Evolutionary conservation across 1,140 invertebrate species (phyloP), one percentile per base, ranked within the genome.

Genomic region (Archegozetes longisetosus): DNA sequence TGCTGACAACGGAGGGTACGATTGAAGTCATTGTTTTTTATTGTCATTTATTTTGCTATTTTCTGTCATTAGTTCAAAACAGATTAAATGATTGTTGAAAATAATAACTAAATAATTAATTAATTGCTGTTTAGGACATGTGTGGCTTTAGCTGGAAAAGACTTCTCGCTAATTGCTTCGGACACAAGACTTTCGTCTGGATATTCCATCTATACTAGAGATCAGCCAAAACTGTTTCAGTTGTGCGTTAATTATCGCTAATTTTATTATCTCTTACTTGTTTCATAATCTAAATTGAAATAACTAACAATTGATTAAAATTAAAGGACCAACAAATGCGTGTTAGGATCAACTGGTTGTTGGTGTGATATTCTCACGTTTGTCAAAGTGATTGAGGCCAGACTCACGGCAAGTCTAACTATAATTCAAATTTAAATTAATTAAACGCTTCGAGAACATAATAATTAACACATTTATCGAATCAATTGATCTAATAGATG

Each of bases 281-380:
- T 32, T 27, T 55, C 26, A 40, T 46, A n/a, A n/a, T n/a, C n/a
- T n/a, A n/a, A n/a, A n/a, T n/a, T n/a, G n/a, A n/a, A n/a, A n/a
- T 26, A 53, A 14, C n/a, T n/a, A n/a, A n/a, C 12, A 53, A 13
- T 22, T 26, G 12, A 53, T 53, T 13, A n/a, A n/a, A n/a, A n/a
- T n/a, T n/a, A n/a, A n/a, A 79, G 77, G 47, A 88, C 89, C 0
- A 72, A 82, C 0, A 80, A 75, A 46, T 94, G 92, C 28, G 82
- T 98, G 53, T 74, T 98, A 46, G 92, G 86, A 2, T 83, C 80
- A 58, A 82, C 85, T 58, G 95, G 95, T 32, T 98, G 95, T 73
- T 96, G 96, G 88, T 94, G 92, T 67, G 95, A 99, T 76, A 86
- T 87, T n/a, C 75, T 98, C 1, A 91, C 92, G 23, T 76, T 98